Evolutionary conservation across 2,113 vertebrate genomes (phyloP).

Genomic region (Hypomesus transpacificus): DNA sequence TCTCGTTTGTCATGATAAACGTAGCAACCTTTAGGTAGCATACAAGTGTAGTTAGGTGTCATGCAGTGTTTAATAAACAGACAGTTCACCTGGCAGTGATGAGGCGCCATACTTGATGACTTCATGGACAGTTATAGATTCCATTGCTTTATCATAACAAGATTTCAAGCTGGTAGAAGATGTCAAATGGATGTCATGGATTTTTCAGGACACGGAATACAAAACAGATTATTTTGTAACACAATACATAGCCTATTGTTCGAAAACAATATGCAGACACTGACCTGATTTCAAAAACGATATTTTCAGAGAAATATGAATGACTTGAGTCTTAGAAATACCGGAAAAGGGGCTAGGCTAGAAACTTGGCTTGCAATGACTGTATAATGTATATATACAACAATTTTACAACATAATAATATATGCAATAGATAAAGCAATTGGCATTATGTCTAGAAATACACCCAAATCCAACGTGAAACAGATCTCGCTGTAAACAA

Average conservation of each 20-base stretch:
- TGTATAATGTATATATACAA: no score
- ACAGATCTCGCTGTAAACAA: no score
- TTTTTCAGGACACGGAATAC: no score
- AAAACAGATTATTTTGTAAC: no score
- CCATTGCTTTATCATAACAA: conserved; percentile 58
- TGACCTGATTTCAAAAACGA: no score
- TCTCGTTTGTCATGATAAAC: background rate
- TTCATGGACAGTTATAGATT: conserved; percentile 50
- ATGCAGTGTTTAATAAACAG: background rate
- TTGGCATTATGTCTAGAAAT: background rate
- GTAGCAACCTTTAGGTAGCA: background rate
- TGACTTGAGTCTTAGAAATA: no score
- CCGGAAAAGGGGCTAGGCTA: no score
- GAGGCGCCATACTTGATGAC: conserved; percentile 48
- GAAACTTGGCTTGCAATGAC: no score
- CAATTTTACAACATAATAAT: background rate
- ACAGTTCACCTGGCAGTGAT: conserved; percentile 55
- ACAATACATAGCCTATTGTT: no score
- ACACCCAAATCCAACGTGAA: background rate
- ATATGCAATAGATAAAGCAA: background rate
- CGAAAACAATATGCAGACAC: no score
- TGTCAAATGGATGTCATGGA: background rate
- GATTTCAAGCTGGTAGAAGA: conserved; percentile 56
- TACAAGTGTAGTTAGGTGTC: background rate
- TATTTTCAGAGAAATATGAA: no score